phyloP scores from a whole-genome alignment of 2,113 vertebrate species.

The Boulengeromyrus knoepffleri region DNA sequence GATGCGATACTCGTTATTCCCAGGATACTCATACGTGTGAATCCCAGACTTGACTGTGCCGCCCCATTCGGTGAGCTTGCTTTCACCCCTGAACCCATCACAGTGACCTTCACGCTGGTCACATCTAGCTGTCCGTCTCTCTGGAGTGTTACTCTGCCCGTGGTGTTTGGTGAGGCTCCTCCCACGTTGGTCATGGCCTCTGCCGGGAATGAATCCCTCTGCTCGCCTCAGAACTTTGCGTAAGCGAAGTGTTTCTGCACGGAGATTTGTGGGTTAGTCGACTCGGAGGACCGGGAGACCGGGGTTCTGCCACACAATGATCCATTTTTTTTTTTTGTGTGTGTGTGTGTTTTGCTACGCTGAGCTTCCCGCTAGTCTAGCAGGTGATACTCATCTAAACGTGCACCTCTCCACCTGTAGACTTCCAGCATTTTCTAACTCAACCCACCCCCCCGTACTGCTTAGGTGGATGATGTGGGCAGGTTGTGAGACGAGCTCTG shows the following conservation, averaged over 20 bases:
- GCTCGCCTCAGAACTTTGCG: slow-evolving; percentile 11
- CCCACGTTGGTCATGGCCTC: neutral
- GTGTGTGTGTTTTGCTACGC: neutral
- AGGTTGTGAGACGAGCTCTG: neutral
- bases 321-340: neutral
- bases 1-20: neutral
- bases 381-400: neutral
- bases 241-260: neutral
- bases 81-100: neutral
- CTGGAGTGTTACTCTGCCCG: neutral
- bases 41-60: neutral
- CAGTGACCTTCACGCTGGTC: neutral
- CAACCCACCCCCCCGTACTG: neutral
- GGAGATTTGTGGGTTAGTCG: neutral
- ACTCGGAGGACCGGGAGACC: neutral
- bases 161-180: neutral
- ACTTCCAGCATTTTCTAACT: neutral
- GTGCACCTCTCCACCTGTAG: slow-evolving; percentile 3
- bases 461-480: too few relatives aligned
- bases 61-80: neutral
- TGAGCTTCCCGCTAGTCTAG: slow-evolving; percentile 8
- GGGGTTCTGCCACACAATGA: neutral
- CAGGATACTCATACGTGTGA: neutral
- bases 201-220: neutral
- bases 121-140: neutral